These are phyloP conservation scores for Falco punctatus DNA, from an alignment of 2,113 vertebrate genomes.

Conservation along the genomic window DNA sequence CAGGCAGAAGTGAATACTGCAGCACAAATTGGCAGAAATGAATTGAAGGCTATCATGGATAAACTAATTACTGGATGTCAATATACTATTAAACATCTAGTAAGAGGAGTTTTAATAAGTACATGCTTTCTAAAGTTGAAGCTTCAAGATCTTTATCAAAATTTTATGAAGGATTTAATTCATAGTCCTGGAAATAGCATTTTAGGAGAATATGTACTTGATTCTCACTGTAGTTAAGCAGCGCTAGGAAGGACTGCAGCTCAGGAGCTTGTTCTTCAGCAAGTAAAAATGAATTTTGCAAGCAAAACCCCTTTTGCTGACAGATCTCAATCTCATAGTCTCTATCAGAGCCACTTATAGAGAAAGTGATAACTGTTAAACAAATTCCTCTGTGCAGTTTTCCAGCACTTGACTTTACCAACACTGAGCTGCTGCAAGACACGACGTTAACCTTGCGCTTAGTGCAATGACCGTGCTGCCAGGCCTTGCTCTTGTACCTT, in stretches of 20 bases:
- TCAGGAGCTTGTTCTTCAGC: neutral
- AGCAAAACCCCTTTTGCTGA: neutral
- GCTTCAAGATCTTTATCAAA: neutral
- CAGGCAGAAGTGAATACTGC: neutral
- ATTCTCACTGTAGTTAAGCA: neutral
- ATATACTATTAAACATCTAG: neutral
- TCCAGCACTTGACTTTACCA: neutral
- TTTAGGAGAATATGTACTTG: neutral
- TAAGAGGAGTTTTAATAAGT: slow-evolving; percentile 18
- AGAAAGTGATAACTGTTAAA: neutral
- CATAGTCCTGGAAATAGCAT: neutral
- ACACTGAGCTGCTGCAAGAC: accelerated
- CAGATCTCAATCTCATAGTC: neutral
- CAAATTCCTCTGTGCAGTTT: neutral
- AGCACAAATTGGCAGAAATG: neutral
- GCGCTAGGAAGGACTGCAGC: neutral
- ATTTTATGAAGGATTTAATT: slow-evolving; percentile 16
- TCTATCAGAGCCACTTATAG: neutral
- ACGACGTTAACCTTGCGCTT: accelerated
- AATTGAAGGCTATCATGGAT: slow-evolving; percentile 18
- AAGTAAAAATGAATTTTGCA: neutral
- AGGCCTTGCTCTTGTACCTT: neutral
- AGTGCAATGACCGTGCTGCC: accelerated
- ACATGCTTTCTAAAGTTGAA: neutral
- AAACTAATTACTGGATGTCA: slow-evolving; percentile 37